Conservation (phyloP, 1,140 invertebrate species). For the Diorhabda carinulata region DNA sequence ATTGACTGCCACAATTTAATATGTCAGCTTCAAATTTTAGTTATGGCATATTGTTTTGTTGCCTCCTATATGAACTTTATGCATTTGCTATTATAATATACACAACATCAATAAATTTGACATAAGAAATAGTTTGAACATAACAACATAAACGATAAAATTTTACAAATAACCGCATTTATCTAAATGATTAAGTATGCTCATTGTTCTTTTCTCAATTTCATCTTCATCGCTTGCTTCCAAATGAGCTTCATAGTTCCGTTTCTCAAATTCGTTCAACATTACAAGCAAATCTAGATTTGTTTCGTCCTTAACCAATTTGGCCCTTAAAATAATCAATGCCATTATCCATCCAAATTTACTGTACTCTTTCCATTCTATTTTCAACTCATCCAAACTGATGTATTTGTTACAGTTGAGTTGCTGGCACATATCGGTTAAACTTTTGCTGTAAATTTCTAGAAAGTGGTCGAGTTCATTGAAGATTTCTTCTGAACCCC, state of each 20-base stretch:
- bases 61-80: no score
- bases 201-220: neutral
- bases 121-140: no score
- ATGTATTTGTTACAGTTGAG: constrained; percentile 49
- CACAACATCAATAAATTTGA: no score
- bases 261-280: neutral
- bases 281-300: neutral
- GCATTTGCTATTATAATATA: no score
- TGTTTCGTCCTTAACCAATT: constrained; percentile 4
- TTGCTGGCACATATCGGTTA: constrained; percentile 44
- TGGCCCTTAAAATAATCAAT: constrained; percentile 19
- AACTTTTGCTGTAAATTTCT: constrained; percentile 53
- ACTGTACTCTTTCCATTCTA: constrained; percentile 44
- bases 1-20: no score
- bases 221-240: neutral
- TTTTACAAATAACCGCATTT: no score
- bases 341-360: constrained; percentile 37
- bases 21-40: no score
- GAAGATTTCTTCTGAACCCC: constrained; percentile 51
- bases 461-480: constrained; percentile 49
- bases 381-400: constrained; percentile 44
- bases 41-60: no score
- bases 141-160: no score
- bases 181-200: neutral
- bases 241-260: neutral